phyloP scores from a whole-genome alignment of 2,797 vertebrate genomes.

The Triplophysa bombifrons region DNA sequence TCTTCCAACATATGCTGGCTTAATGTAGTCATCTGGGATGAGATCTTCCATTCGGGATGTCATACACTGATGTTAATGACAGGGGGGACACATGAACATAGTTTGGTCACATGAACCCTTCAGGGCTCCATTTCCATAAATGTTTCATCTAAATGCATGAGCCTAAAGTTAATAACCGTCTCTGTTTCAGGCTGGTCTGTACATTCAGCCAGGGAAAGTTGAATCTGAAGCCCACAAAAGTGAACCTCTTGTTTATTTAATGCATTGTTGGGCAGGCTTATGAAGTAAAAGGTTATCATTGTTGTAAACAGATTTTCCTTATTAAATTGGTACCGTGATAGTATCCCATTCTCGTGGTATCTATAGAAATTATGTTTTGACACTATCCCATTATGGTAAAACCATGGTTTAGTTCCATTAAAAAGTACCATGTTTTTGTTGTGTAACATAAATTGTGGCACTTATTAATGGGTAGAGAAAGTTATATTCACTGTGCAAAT shows the following conservation, averaged over 20 bases:
- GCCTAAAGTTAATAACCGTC: conserved; percentile 3
- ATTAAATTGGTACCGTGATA: background rate
- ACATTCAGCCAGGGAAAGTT: background rate
- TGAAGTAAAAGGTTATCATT: background rate
- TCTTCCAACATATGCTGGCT: conserved; percentile 24
- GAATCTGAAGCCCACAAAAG: background rate
- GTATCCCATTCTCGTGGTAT: background rate
- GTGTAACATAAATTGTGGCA: background rate
- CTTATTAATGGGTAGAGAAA: background rate
- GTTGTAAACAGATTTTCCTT: background rate
- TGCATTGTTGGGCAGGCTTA: background rate
- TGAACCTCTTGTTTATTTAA: background rate
- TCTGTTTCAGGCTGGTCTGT: background rate
- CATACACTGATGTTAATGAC: conserved; percentile 38
- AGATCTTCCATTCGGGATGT: conserved; percentile 27
- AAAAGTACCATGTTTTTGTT: too few species aligned
- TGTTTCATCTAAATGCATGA: conserved; percentile 25
- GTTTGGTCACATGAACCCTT: conserved; percentile 24
- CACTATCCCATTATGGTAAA: too few species aligned
- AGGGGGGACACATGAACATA: conserved; percentile 26
- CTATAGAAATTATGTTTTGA: too few species aligned
- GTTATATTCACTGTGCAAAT: background rate
- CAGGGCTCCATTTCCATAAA: conserved; percentile 9
- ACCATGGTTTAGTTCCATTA: too few species aligned
- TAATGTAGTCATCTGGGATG: conserved; percentile 44